A percentile compares a stretch with the other conserved stretches of the same genome.
Evolutionary conservation across 2,888 invertebrate genomes (phyloP).

Genomic region (Diarsia mendica): DNA sequence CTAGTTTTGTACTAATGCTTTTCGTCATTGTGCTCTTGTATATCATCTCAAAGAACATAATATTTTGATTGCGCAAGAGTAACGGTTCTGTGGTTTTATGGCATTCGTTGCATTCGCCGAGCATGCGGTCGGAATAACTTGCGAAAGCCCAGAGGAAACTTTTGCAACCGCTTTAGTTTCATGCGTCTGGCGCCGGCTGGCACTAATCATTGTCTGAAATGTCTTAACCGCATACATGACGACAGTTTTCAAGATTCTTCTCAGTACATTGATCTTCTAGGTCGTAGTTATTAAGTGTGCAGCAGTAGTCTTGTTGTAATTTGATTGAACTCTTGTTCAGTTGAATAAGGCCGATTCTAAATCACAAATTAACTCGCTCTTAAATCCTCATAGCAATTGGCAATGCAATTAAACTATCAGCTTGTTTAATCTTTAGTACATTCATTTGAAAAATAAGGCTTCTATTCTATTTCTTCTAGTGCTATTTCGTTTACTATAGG

Average conservation of each 20-base stretch:
- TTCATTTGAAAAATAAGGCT: background rate
- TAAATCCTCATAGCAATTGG: conserved; percentile 22
- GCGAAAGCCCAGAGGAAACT: conserved; percentile 76
- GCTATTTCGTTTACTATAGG: background rate
- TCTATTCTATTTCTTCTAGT: background rate
- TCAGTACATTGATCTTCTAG: conserved; percentile 17
- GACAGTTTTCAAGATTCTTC: conserved; percentile 40
- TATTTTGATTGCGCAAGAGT: conserved; percentile 66
- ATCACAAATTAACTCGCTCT: conserved; percentile 30
- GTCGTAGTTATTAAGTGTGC: background rate
- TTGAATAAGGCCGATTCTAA: conserved; percentile 18
- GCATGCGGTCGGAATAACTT: conserved; percentile 74
- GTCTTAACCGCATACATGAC: conserved; percentile 33
- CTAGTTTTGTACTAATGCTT: conserved; percentile 12
- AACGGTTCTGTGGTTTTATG: conserved; percentile 74
- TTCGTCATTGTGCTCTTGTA: conserved; percentile 35
- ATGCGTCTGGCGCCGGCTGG: conserved; percentile 52
- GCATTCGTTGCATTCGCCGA: conserved; percentile 71
- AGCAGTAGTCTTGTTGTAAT: conserved; percentile 3
- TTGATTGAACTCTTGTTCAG: conserved; percentile 30
- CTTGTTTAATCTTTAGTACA: background rate
- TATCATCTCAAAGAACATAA: conserved; percentile 54
- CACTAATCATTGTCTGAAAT: conserved; percentile 66
- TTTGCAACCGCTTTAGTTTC: conserved; percentile 76
- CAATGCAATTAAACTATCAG: conserved; percentile 43